phyloP scores from a whole-genome alignment of 2,888 invertebrate genomes.

The Chamaedrilus cognettii region DNA sequence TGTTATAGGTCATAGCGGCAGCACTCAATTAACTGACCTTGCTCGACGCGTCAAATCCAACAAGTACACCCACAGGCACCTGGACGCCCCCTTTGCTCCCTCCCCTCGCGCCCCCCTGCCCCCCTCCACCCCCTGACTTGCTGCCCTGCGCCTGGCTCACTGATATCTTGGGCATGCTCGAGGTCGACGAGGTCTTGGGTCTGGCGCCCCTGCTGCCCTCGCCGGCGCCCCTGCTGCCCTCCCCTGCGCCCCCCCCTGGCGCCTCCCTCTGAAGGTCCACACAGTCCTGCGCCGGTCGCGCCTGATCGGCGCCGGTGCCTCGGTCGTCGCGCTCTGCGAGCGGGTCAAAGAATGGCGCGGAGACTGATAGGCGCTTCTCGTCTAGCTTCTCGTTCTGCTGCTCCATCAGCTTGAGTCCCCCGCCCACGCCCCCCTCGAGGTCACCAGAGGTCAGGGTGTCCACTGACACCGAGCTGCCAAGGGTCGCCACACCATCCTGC shows the following conservation, averaged over 20 bases:
- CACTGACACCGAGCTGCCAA: slow-evolving; percentile 18
- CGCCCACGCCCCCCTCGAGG: slow-evolving; percentile 32
- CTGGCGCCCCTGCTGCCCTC: slow-evolving; percentile 12
- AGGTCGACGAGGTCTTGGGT: slow-evolving; percentile 13
- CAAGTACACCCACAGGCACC: slow-evolving; percentile 3
- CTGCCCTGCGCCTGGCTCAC: slow-evolving; percentile 13
- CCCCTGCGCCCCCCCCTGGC: neutral
- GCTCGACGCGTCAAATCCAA: neutral
- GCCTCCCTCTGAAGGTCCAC: slow-evolving; percentile 7
- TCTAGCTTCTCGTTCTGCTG: slow-evolving; percentile 52
- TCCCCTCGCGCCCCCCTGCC: too few species aligned
- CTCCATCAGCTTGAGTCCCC: slow-evolving; percentile 45
- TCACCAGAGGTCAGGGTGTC: slow-evolving; percentile 30
- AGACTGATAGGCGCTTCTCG: slow-evolving; percentile 47
- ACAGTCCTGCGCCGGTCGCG: slow-evolving; percentile 14
- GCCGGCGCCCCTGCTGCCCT: slow-evolving; percentile 5
- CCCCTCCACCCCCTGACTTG: neutral
- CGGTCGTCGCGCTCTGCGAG: slow-evolving; percentile 23
- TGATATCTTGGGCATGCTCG: slow-evolving; percentile 14
- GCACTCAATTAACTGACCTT: slow-evolving; percentile 1
- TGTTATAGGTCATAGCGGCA: too few species aligned
- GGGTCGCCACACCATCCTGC: neutral
- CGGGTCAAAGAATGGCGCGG: slow-evolving; percentile 51
- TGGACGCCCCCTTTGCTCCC: neutral
- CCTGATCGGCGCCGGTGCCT: slow-evolving; percentile 4